phyloP scores from a whole-genome alignment of 2,797 vertebrate genomes.

The Neopelma chrysocephalum region DNA sequence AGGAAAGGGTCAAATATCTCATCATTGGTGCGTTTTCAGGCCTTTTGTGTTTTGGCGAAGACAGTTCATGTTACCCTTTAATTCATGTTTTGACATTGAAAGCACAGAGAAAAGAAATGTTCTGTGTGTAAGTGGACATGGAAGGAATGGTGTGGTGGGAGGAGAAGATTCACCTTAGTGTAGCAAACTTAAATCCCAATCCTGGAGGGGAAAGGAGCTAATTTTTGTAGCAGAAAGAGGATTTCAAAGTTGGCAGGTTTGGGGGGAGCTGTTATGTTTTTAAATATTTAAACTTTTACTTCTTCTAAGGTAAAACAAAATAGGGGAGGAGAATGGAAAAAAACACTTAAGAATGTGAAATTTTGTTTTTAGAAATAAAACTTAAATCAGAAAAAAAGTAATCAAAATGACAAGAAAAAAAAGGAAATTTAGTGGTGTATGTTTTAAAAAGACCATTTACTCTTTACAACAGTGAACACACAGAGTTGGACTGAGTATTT shows the following conservation, averaged over 20 bases:
- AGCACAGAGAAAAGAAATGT: background rate
- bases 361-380: background rate
- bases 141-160: background rate
- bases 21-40: background rate
- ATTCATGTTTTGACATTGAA: background rate
- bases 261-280: background rate
- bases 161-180: background rate
- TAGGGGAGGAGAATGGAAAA: background rate
- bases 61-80: background rate
- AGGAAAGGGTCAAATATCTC: background rate
- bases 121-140: background rate
- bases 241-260: background rate
- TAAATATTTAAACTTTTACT: background rate
- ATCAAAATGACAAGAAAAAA: background rate
- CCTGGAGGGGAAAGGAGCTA: background rate
- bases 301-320: background rate
- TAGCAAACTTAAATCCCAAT: background rate
- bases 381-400: background rate
- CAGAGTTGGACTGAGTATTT: background rate
- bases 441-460: background rate
- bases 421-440: background rate
- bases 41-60: background rate
- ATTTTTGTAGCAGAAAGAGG: background rate
- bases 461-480: background rate
- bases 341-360: background rate